phyloP scores from a whole-genome alignment of 2,797 vertebrate species.

The Gallinago nigripennis region DNA sequence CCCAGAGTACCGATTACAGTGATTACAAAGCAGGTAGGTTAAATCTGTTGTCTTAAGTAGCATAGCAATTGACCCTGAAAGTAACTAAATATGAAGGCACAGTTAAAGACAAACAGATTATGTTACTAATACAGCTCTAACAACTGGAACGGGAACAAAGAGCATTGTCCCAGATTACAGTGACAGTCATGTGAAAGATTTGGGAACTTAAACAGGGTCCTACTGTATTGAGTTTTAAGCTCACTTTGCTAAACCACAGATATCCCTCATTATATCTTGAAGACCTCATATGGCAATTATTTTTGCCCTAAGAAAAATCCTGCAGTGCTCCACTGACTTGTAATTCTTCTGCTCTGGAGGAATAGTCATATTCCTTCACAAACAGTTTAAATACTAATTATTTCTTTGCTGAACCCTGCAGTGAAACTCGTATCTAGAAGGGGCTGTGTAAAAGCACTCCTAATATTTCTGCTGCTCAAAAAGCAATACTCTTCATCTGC shows the following conservation, averaged over 20 bases:
- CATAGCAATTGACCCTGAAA: conserved; percentile 16
- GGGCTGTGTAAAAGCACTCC: conserved; percentile 25
- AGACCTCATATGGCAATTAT: background rate
- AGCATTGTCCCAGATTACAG: background rate
- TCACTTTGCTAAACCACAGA: background rate
- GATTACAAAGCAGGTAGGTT: background rate
- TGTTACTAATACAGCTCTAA: background rate
- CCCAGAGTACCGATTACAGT: background rate
- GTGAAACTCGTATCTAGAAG: conserved; percentile 18
- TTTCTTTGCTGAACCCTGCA: conserved; percentile 40
- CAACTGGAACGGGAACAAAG: conserved; percentile 1
- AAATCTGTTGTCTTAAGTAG: background rate
- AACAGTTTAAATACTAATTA: conserved; percentile 64
- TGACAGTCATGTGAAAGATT: background rate
- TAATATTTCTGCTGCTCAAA: conserved; percentile 63
- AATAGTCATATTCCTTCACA: background rate
- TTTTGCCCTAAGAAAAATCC: conserved; percentile 37
- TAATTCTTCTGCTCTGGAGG: conserved; percentile 19
- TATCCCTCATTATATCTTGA: background rate
- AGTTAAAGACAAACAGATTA: conserved; percentile 8
- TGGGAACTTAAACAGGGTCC: background rate
- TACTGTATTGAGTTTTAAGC: background rate
- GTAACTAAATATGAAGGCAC: conserved; percentile 1
- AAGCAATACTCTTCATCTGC: conserved; percentile 38
- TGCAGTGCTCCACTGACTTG: background rate